Base-by-base conservation (phyloP, 2,797 vertebrate species). In the Dicrostonyx torquatus region DNA sequence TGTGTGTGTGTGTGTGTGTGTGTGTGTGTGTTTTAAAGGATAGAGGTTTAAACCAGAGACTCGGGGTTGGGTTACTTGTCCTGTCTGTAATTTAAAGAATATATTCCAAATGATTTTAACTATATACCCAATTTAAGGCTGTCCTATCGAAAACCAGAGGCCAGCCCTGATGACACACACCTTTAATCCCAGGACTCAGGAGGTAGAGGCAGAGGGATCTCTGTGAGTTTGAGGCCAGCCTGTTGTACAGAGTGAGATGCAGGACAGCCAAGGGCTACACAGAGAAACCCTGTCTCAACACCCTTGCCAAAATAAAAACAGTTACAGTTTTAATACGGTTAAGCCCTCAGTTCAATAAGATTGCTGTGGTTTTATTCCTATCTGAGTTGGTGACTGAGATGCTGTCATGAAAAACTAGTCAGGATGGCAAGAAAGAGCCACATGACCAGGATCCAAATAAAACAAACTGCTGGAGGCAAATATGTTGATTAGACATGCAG, bases 31-130 rank as follows among this genome's bases (percentile, higher is more conserved):
- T 58, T 58, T 58, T 22, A 58, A 58, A 58, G 89, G 45, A 43
- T 80, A 7, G 5, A 94, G 75, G 53, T 73, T 91, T 95, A 96
- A 93, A 87, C 53, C 29, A 93, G 78, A 93, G 73, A 85, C 60
- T 68, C 82, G 20, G 58, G 50, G 73, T 93, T 80, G 86, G 6
- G 68, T 48, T 76, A 60, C 89, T 2, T 85, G 17, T 15, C 92
- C 87, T 87, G 26, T 53, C 70, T 79, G 8, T 92, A 48, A 60
- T 82, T 88, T 82, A 82, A 93, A 95, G 43, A 86, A 55, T 62
- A 50, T 87, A 45, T 89, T 87, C 45, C 6, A 79, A 40, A 94
- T 93, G 34, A 64, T 87, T n/a, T 89, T n/a, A 87, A 79, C 34
- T 93, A 48, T 66, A 85, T 93, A 26, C 43, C 26, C 79, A 79